A percentile compares a stretch with the other conserved stretches of the same genome.
Conservation (phyloP, 2,797 vertebrate species). For the Liparis tanakae region DNA sequence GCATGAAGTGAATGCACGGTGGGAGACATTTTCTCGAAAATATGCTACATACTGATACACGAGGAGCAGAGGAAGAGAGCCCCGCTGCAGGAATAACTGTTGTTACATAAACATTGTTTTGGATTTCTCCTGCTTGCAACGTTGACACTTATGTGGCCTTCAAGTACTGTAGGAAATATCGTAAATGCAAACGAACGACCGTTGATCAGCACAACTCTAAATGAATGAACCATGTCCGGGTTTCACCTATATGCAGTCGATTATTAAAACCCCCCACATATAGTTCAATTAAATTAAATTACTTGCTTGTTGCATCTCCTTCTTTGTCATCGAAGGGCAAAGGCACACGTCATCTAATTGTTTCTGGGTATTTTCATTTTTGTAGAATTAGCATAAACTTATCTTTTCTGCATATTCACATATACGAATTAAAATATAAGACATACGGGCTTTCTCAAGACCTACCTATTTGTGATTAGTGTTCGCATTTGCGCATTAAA, state of each 20-base stretch:
- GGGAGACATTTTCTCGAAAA: not conserved
- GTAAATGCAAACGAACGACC: accelerated
- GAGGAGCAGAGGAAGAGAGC: not conserved
- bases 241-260: not conserved
- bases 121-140: slow-evolving; percentile 22
- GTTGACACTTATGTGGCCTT: slow-evolving; percentile 48
- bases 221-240: accelerated
- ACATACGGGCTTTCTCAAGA: too few species aligned
- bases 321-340: not conserved
- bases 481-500: not conserved
- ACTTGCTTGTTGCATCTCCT: not conserved
- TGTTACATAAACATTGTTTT: slow-evolving; percentile 28
- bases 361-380: not conserved
- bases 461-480: accelerated
- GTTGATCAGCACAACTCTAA: not conserved
- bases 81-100: not conserved
- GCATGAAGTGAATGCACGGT: not conserved
- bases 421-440: not conserved
- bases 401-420: not conserved
- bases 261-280: not conserved
- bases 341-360: not conserved
- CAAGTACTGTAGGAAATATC: slow-evolving; percentile 21
- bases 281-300: not conserved
- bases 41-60: not conserved
- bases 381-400: not conserved